phyloP scores from a whole-genome alignment of 2,113 vertebrate species.

The Eolophus roseicapilla region DNA sequence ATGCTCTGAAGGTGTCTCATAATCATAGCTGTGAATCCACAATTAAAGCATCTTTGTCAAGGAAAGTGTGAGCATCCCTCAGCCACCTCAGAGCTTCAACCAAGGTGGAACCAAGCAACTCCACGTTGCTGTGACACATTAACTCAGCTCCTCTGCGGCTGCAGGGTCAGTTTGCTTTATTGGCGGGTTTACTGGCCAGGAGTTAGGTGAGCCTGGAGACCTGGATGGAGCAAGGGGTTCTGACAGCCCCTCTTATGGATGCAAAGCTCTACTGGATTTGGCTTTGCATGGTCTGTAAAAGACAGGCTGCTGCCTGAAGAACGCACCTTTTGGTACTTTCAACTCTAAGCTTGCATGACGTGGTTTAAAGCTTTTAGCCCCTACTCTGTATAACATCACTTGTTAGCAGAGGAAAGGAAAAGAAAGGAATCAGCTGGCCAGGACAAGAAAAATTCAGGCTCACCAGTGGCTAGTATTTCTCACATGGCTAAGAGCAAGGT shows the following conservation, averaged over 20 bases:
- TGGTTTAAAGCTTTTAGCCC: background rate
- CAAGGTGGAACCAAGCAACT: background rate
- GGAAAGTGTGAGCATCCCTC: background rate
- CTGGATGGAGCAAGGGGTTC: background rate
- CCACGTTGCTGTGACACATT: background rate
- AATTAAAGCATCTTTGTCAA: background rate
- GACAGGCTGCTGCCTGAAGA: background rate
- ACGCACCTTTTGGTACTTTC: background rate
- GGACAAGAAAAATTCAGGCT: conserved; percentile 1
- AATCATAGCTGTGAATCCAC: background rate
- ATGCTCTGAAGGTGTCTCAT: background rate
- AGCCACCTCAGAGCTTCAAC: background rate
- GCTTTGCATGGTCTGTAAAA: background rate
- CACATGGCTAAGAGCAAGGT: background rate
- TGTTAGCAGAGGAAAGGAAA: background rate
- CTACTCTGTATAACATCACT: background rate
- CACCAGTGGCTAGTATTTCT: background rate
- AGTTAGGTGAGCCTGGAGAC: background rate
- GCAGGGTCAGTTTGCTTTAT: background rate
- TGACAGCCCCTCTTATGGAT: background rate
- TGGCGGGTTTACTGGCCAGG: background rate
- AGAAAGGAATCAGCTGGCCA: background rate
- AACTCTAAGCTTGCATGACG: background rate
- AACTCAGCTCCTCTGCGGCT: background rate
- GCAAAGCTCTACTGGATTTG: background rate